Evolutionary conservation across 2,888 invertebrate genomes (phyloP).

Genomic region (Temnothorax unifasciatus): DNA sequence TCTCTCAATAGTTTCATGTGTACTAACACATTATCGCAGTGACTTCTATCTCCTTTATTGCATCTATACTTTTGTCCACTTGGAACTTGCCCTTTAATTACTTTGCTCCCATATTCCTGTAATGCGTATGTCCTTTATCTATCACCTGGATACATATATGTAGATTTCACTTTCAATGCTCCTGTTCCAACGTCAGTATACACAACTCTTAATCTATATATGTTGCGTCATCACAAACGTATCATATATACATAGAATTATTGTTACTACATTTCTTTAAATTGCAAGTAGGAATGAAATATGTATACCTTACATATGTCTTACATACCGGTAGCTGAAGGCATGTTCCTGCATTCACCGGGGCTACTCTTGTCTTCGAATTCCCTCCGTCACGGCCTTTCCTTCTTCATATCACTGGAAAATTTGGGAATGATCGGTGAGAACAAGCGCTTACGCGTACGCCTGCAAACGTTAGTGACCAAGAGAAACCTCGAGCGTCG

Average conservation of each 20-base stretch:
- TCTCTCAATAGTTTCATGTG: constrained; percentile 74
- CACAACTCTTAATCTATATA: constrained; percentile 55
- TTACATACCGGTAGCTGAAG: constrained; percentile 82
- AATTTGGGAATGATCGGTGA: constrained; percentile 52
- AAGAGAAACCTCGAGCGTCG: background rate
- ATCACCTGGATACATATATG: constrained; percentile 57
- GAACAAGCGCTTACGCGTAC: background rate
- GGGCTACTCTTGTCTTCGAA: constrained; percentile 69
- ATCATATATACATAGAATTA: background rate
- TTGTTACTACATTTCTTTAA: background rate
- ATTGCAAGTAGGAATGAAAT: background rate
- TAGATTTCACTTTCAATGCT: constrained; percentile 57
- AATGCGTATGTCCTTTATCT: constrained; percentile 70
- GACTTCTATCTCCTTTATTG: constrained; percentile 65
- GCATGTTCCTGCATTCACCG: constrained; percentile 78
- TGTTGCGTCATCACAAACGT: background rate
- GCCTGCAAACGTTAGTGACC: constrained; percentile 21
- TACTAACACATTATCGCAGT: constrained; percentile 70
- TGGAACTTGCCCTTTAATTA: constrained; percentile 65
- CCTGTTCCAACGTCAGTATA: constrained; percentile 25
- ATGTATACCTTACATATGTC: background rate
- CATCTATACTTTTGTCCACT: constrained; percentile 62
- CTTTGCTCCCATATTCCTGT: constrained; percentile 71
- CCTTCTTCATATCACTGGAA: constrained; percentile 80
- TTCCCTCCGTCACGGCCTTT: constrained; percentile 73